phyloP scores from a whole-genome alignment of 2,888 invertebrate species.

The Drosophila maculinotata region DNA sequence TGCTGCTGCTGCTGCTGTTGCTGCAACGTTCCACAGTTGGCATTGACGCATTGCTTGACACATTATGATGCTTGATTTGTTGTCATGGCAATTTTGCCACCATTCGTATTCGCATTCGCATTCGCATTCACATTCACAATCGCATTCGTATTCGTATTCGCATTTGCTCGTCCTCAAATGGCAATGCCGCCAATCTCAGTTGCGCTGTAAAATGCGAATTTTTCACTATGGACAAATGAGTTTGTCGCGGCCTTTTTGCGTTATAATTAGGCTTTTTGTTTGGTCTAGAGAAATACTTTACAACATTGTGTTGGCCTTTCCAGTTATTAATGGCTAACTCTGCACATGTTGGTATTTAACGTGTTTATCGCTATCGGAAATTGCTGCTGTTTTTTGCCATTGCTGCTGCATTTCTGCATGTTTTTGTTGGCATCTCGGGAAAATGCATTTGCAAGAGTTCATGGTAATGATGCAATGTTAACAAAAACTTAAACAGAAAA shows the following conservation, averaged over 20 bases:
- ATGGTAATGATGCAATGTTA: conserved; percentile 18
- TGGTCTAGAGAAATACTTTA: conserved; percentile 62
- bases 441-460: conserved; percentile 33
- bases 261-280: conserved; percentile 61
- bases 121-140: too few species aligned
- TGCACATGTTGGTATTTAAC: conserved; percentile 71
- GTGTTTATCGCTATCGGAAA: conserved; percentile 64
- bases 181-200: conserved; percentile 51
- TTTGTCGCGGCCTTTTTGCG: conserved; percentile 75
- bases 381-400: conserved; percentile 35
- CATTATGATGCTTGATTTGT: conserved; percentile 80
- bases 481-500: conserved; percentile 24
- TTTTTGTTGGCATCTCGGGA: conserved; percentile 10
- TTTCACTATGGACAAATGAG: conserved; percentile 81
- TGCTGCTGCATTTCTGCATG: conserved; percentile 26
- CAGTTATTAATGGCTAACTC: conserved; percentile 78
- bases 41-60: conserved; percentile 81
- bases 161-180: conserved; percentile 56
- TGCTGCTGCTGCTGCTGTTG: neutral
- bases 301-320: conserved; percentile 72
- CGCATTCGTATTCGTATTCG: conserved; percentile 12
- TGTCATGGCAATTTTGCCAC: conserved; percentile 79
- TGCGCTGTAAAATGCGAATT: conserved; percentile 70
- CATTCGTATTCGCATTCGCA: conserved; percentile 47
- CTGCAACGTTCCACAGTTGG: conserved; percentile 51